Evolutionary conservation across 2,113 vertebrate species (phyloP), one percentile per base, ranked within the genome.

Genomic region (Gymnocephalus cernua): DNA sequence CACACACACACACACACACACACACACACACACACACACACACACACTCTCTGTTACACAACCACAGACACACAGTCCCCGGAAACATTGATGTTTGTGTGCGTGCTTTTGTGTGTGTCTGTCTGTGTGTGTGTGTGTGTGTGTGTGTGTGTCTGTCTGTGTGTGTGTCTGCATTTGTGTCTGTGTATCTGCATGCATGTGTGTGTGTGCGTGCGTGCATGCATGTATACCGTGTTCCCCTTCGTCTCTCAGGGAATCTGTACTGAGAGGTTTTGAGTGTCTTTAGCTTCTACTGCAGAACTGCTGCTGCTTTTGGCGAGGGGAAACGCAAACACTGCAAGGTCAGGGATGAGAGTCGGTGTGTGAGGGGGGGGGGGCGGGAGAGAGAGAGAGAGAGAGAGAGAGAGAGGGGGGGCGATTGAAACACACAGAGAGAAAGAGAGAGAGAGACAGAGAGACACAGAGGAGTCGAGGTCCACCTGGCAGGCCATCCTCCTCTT

Each of bases 341-440:
- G 91, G 93, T 93, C 93, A 94, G 74, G 67, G 72, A 87, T 61
- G 83, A 85, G 66, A 35, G 58, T 74, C 67, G 47, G 86, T 53
- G 63, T 35, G n/a, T 5, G 82, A 8, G 67, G 15, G 44, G 19
- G 29, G 54, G 59, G n/a, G 45, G 11, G 48, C 19, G 75, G 9
- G 50, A 57, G 79, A 18, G 35, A 41, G 48, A 5, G 64, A 1
- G 61, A 32, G 61, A 0, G 61, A 14, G 44, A 1, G 32, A 54
- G 50, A 54, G 51, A 38, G 54, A 7, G 54, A 12, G 54, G 2
- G 53, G 32, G 32, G 32, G 32, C n/a, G n/a, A n/a, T 32, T 32
- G n/a, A 56, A 23, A 56, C 53, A 56, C n/a, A 32, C 32, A 38
- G 8, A 38, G 8, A 56, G 50, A 38, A 51, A 58, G 56, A 8